phyloP scores from a whole-genome alignment of 2,888 invertebrate genomes.

The Neocrepidodera transversa region DNA sequence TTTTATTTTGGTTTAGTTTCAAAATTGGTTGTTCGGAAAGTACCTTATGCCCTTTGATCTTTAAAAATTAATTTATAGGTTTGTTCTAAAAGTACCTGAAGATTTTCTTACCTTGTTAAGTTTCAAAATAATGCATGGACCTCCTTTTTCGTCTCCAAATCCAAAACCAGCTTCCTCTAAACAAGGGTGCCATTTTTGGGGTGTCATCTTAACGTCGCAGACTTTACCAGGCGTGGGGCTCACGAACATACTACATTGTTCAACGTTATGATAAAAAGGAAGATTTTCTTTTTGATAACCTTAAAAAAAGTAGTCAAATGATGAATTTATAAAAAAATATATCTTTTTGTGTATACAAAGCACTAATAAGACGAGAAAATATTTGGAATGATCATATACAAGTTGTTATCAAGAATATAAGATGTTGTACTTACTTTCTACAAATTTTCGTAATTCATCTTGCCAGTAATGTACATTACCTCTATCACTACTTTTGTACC shows the following conservation, averaged over 20 bases:
- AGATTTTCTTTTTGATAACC: constrained; percentile 61
- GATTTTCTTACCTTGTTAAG: constrained; percentile 88
- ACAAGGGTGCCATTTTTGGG: constrained; percentile 75
- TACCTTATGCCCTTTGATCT: no score
- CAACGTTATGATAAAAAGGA: constrained; percentile 58
- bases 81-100: no score
- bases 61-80: no score
- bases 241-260: constrained; percentile 66
- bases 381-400: no score
- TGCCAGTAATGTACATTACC: constrained; percentile 85
- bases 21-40: no score
- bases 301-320: constrained; percentile 40
- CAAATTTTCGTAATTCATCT: constrained; percentile 75
- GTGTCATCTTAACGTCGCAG: constrained; percentile 77
- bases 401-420: no score
- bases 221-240: constrained; percentile 72
- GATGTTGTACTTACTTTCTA: constrained; percentile 83
- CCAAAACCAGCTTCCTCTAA: constrained; percentile 81
- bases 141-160: constrained; percentile 70
- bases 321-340: no score
- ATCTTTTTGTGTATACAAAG: no score
- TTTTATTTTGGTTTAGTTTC: no score
- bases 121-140: constrained; percentile 96
- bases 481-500: constrained; percentile 83
- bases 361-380: no score